phyloP scores from a whole-genome alignment of 2,113 vertebrate species.

The Rhizomys pruinosus region DNA sequence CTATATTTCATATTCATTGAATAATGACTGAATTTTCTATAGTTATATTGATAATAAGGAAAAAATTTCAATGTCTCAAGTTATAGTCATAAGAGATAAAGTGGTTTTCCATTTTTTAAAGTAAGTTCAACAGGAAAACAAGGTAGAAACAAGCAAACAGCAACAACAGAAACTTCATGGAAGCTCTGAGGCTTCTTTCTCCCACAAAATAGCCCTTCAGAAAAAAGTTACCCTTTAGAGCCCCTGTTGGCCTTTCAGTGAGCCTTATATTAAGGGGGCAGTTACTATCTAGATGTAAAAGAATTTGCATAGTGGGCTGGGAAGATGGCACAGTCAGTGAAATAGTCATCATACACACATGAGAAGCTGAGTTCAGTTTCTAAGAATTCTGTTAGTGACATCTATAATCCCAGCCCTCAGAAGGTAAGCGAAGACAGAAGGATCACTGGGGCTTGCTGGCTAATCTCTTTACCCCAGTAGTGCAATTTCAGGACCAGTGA shows the following conservation, averaged over 20 bases:
- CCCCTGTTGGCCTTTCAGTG: not conserved
- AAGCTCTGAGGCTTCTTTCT: not conserved
- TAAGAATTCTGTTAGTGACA: not conserved
- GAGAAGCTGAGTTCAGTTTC: not conserved
- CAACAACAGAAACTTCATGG: not conserved
- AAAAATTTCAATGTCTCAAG: constrained; percentile 9
- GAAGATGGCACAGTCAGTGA: not conserved
- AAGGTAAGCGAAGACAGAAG: not conserved
- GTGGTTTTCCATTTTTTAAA: constrained; percentile 27
- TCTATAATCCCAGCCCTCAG: not conserved
- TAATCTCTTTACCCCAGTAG: no score
- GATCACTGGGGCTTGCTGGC: not conserved
- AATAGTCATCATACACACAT: not conserved
- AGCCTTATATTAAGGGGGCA: not conserved
- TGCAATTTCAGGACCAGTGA: no score
- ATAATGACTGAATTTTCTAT: constrained; percentile 18
- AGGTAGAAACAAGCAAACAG: not conserved
- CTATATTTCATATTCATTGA: not conserved
- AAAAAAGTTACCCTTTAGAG: constrained; percentile 15
- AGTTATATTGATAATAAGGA: not conserved
- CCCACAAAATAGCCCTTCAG: not conserved
- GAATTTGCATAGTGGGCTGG: not conserved
- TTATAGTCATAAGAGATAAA: not conserved
- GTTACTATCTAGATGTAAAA: not conserved
- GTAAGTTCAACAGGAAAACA: constrained; percentile 10